Evolutionary conservation across 1,140 invertebrate genomes (phyloP).

Genomic region (Mylabris phalerata): DNA sequence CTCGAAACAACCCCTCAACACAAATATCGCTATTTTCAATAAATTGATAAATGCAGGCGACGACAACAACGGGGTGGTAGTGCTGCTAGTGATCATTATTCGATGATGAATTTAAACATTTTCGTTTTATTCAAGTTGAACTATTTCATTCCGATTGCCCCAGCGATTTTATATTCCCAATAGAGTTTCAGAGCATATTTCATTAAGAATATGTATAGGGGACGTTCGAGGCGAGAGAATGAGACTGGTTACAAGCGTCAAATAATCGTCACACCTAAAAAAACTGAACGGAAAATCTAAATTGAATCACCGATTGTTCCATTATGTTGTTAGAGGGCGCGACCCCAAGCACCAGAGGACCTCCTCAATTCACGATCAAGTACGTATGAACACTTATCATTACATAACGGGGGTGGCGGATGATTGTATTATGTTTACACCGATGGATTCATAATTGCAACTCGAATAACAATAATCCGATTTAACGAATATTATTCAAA

Average conservation of each 20-base stretch:
- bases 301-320: conserved; percentile 41
- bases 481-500: too few relatives aligned
- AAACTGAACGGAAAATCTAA: conserved; percentile 31
- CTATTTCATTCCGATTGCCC: conserved; percentile 31
- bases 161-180: conserved; percentile 26
- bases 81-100: conserved; percentile 7
- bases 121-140: conserved; percentile 34
- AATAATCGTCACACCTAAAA: conserved; percentile 42
- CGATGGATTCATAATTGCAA: conserved; percentile 6
- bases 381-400: conserved; percentile 40
- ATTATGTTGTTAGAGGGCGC: conserved; percentile 36
- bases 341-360: conserved; percentile 34
- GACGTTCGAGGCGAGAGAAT: conserved; percentile 19
- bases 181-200: conserved; percentile 35
- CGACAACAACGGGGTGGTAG: not conserved
- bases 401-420: conserved; percentile 24
- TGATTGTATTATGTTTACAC: conserved; percentile 32
- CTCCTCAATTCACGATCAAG: conserved; percentile 39
- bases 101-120: conserved; percentile 17
- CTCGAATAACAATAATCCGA: not conserved
- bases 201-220: conserved; percentile 34
- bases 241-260: conserved; percentile 35
- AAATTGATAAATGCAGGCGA: conserved; percentile 1
- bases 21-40: conserved; percentile 5
- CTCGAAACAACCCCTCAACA: not conserved